Evolutionary conservation across 2,797 vertebrate species (phyloP).

Genomic region (Vultur gryphus): DNA sequence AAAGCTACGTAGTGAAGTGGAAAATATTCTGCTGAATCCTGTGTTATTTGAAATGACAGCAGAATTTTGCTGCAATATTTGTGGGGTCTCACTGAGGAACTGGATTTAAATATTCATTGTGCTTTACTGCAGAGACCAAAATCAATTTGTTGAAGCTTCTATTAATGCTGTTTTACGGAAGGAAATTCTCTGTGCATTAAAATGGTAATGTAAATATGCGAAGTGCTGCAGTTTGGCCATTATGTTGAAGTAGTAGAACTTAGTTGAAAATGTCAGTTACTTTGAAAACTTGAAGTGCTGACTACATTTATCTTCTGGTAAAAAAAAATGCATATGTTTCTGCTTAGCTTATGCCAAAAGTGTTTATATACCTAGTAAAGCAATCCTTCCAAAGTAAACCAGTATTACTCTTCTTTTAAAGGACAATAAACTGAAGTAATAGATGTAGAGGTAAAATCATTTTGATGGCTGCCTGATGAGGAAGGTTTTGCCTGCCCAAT

Average conservation of each 20-base stretch:
- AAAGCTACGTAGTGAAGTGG: not conserved
- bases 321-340: not conserved
- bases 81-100: not conserved
- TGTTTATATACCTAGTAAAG: not conserved
- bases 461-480: not conserved
- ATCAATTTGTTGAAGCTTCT: not conserved
- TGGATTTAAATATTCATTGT: not conserved
- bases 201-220: not conserved
- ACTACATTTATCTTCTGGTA: not conserved
- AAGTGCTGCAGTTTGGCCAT: not conserved
- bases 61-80: not conserved
- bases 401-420: not conserved
- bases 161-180: not conserved
- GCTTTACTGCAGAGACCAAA: not conserved
- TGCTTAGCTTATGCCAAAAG: not conserved
- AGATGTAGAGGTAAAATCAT: not conserved
- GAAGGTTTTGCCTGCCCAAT: not conserved
- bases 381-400: not conserved
- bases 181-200: not conserved
- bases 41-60: not conserved
- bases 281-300: not conserved
- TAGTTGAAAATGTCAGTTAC: not conserved
- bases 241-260: not conserved
- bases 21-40: not conserved
- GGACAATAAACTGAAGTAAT: not conserved